A percentile compares a stretch with the other conserved stretches of the same genome.
These are phyloP conservation scores for Penaeus indicus DNA, from an alignment of 1,140 invertebrate species.

Conservation along the genomic window DNA sequence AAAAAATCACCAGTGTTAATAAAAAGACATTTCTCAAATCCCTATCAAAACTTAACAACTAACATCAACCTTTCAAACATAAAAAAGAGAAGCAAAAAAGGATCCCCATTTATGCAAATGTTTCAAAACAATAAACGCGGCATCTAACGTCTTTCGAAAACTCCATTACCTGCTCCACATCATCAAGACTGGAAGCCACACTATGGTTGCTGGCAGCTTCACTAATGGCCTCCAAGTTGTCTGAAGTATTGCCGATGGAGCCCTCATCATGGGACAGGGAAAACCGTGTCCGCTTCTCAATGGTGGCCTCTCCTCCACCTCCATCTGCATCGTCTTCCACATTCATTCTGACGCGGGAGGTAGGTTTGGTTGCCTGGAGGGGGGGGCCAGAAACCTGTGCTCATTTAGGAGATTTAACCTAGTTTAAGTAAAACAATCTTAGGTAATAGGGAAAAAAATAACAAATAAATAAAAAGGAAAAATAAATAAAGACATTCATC, in stretches of 20 bases:
- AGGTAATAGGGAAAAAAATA: neutral
- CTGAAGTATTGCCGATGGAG: slow-evolving; percentile 87
- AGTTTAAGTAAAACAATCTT: neutral
- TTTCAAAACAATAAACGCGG: too few relatives aligned
- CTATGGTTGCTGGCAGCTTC: slow-evolving; percentile 96
- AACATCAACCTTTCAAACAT: neutral
- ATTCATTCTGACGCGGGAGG: slow-evolving; percentile 67
- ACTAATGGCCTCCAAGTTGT: slow-evolving; percentile 93
- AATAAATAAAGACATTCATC: too few relatives aligned
- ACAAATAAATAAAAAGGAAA: neutral
- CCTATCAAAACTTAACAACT: too few relatives aligned
- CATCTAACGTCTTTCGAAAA: neutral
- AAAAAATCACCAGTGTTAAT: neutral
- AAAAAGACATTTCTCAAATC: too few relatives aligned
- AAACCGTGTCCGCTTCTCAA: slow-evolving; percentile 73
- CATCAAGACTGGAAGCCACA: slow-evolving; percentile 91
- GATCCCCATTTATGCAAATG: too few relatives aligned
- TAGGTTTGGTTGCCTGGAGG: slow-evolving; percentile 68
- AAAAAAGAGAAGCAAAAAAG: too few relatives aligned
- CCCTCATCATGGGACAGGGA: slow-evolving; percentile 91
- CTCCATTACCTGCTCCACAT: slow-evolving; percentile 71
- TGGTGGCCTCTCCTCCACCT: slow-evolving; percentile 64
- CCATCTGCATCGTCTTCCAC: slow-evolving; percentile 66
- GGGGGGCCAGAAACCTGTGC: slow-evolving; percentile 68
- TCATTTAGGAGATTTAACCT: slow-evolving; percentile 2